These are phyloP conservation scores for Mycteria americana DNA, from an alignment of 2,797 vertebrate species.

Conservation along the genomic window DNA sequence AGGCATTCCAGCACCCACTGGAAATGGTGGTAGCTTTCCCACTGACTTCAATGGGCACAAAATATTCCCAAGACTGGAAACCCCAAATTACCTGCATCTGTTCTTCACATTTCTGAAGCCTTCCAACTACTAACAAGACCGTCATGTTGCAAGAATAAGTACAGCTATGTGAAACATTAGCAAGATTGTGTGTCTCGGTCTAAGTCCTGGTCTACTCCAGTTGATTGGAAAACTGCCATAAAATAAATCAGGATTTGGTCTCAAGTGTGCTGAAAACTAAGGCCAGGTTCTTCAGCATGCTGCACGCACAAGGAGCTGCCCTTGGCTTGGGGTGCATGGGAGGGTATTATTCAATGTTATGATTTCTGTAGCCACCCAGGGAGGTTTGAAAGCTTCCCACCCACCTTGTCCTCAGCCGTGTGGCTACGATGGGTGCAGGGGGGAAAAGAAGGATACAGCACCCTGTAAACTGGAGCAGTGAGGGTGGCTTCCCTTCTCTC, in stretches of 20 bases:
- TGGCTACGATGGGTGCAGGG: not conserved
- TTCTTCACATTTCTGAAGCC: constrained; percentile 42
- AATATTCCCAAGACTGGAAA: constrained; percentile 17
- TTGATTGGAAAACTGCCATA: constrained; percentile 11
- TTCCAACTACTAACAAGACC: constrained; percentile 38
- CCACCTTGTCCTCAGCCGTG: not conserved
- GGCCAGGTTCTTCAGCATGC: not conserved
- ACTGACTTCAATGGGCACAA: not conserved
- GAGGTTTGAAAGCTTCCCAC: not conserved
- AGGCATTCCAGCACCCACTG: not conserved
- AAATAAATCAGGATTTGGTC: not conserved
- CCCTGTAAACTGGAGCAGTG: not conserved
- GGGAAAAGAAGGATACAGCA: not conserved
- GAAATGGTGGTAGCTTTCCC: constrained; percentile 5
- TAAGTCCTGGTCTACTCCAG: not conserved
- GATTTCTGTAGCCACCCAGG: not conserved
- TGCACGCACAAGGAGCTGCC: not conserved
- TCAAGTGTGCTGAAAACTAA: not conserved
- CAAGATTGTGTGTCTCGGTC: not conserved
- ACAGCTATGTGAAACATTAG: not conserved
- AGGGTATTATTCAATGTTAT: not conserved
- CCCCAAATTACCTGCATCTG: constrained; percentile 30
- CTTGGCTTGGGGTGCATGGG: not conserved
- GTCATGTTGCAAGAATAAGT: not conserved
- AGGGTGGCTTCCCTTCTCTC: not conserved